Percentiles rank a stretch among this genome's conserved stretches.
phyloP scores from a whole-genome alignment of 2,888 invertebrate genomes.

The Oscheius sp. region DNA sequence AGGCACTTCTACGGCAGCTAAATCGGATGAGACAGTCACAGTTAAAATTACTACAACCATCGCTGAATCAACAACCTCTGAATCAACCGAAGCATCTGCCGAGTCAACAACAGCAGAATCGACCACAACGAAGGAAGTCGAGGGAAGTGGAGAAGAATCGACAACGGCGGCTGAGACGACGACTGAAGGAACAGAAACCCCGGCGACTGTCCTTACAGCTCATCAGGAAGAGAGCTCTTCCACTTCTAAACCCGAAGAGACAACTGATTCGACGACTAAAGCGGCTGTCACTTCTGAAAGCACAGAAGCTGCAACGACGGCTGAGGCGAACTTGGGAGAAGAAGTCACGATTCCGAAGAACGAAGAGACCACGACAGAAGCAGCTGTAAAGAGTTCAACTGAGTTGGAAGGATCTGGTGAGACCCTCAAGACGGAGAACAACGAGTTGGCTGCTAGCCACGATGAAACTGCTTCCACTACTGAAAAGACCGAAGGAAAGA shows the following conservation, averaged over 20 bases:
- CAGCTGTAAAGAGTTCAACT: neutral
- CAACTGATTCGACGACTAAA: constrained; percentile 29
- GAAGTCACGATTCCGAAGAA: neutral
- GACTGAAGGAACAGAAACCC: constrained; percentile 21
- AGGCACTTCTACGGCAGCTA: constrained; percentile 17
- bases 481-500: constrained; percentile 28
- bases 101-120: constrained; percentile 18
- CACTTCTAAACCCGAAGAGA: neutral
- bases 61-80: too few relatives aligned
- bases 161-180: neutral
- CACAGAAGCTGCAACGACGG: neutral
- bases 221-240: neutral
- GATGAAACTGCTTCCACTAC: constrained; percentile 20
- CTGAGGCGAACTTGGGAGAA: neutral
- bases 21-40: constrained; percentile 11
- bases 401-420: neutral
- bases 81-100: neutral
- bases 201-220: constrained; percentile 1
- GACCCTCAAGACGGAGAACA: constrained; percentile 2
- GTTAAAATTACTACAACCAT: too few relatives aligned
- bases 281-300: neutral
- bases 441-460: constrained; percentile 13
- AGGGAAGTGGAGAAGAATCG: constrained; percentile 31
- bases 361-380: constrained; percentile 15
- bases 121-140: neutral